Percentiles rank a stretch among this genome's conserved stretches.
phyloP scores from a whole-genome alignment of 2,113 vertebrate genomes.

The Stegastes partitus region DNA sequence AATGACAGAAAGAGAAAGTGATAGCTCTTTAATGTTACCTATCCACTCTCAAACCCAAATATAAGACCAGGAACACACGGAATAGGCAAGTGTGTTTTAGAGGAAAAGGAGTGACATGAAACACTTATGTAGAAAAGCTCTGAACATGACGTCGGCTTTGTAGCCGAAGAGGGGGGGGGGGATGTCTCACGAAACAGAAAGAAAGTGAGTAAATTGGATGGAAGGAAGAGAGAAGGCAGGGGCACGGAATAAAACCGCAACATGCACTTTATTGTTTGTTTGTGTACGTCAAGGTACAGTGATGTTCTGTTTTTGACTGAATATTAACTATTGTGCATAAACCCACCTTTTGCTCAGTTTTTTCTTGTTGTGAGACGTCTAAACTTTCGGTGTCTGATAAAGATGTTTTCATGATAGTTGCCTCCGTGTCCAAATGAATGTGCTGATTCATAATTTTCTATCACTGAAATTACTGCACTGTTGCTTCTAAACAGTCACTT shows the following conservation, averaged over 20 bases:
- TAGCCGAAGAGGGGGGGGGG: slow-evolving; percentile 51
- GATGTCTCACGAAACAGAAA: slow-evolving; percentile 65
- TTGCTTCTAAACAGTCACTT: not conserved
- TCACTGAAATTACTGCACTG: slow-evolving; percentile 4
- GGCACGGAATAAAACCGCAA: slow-evolving; percentile 48
- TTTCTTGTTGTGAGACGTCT: slow-evolving; percentile 9
- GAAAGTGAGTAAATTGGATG: slow-evolving; percentile 74
- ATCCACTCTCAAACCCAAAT: slow-evolving; percentile 81
- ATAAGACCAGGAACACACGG: slow-evolving; percentile 76
- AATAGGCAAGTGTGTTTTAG: slow-evolving; percentile 79
- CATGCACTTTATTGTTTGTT: slow-evolving; percentile 66
- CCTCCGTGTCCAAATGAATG: not conserved
- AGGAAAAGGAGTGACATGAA: slow-evolving; percentile 78
- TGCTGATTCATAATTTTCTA: slow-evolving; percentile 7
- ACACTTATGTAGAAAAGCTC: slow-evolving; percentile 77
- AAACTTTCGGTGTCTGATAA: slow-evolving; percentile 48
- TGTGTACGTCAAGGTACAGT: slow-evolving; percentile 42
- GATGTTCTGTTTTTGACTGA: slow-evolving; percentile 58
- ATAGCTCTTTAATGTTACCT: slow-evolving; percentile 82
- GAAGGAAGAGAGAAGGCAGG: slow-evolving; percentile 58
- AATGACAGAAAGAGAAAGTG: slow-evolving; percentile 80
- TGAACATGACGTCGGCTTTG: slow-evolving; percentile 81
- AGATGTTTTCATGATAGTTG: not conserved
- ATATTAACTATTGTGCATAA: slow-evolving; percentile 30
- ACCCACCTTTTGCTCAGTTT: slow-evolving; percentile 43